A percentile compares a stretch with the other conserved stretches of the same genome.
These are phyloP conservation scores for Diorhabda sublineata DNA, from an alignment of 1,140 invertebrate genomes.

Conservation along the genomic window DNA sequence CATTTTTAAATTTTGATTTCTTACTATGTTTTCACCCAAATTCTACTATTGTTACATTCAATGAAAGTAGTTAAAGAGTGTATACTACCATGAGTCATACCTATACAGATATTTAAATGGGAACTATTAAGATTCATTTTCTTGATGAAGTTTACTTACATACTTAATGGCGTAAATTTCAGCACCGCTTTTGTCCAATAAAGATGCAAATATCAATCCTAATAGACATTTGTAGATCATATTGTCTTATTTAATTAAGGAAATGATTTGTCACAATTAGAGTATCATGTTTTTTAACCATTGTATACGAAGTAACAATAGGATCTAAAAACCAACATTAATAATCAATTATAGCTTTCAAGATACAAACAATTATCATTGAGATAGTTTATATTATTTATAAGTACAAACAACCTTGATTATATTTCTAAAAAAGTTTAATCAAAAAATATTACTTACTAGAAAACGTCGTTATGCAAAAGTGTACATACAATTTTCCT, in stretches of 20 bases:
- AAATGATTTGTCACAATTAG: neutral
- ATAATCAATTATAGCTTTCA: no score
- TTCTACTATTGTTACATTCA: no score
- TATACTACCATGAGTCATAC: no score
- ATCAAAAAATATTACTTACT: no score
- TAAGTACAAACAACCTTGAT: neutral
- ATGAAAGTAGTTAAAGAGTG: no score
- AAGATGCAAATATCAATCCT: neutral
- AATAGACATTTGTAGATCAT: conserved; percentile 13
- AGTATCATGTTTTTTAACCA: neutral
- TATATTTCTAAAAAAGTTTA: no score
- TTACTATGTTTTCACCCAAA: no score
- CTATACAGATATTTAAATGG: no score
- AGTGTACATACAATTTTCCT: no score
- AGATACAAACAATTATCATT: neutral
- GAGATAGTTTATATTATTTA: neutral
- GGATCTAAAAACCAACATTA: neutral
- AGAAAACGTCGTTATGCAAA: no score
- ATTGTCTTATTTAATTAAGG: conserved; percentile 1
- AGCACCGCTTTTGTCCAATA: conserved; percentile 17
- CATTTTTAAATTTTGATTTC: no score
- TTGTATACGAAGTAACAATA: neutral
- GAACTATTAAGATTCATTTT: no score
- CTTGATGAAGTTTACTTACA: conserved; percentile 26
- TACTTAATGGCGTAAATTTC: conserved; percentile 36